phyloP scores from a whole-genome alignment of 2,888 invertebrate species.

The Tetanocera ferruginea region DNA sequence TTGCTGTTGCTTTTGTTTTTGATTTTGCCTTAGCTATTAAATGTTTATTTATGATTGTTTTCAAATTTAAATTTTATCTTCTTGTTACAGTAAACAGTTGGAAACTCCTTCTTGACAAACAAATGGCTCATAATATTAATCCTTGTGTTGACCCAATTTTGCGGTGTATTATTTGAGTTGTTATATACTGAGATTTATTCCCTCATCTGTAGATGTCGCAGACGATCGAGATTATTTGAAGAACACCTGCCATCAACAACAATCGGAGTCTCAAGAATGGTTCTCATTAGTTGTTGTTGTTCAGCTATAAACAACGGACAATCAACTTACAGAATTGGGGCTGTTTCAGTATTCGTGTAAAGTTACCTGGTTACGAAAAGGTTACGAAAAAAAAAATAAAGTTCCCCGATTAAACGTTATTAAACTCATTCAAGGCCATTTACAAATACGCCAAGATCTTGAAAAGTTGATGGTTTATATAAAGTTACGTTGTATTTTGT shows the following conservation, averaged over 20 bases:
- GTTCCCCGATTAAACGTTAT: not conserved
- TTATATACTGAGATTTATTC: not conserved
- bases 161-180: too few species aligned
- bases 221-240: not conserved
- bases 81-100: too few species aligned
- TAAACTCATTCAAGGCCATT: slow-evolving; percentile 31
- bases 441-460: slow-evolving; percentile 1
- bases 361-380: not conserved
- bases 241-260: not conserved
- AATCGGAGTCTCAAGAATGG: not conserved
- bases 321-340: not conserved
- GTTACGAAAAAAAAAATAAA: not conserved
- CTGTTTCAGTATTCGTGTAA: not conserved
- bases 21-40: too few species aligned
- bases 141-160: not conserved
- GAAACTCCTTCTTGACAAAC: too few species aligned
- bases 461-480: not conserved
- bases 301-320: not conserved
- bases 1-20: too few species aligned
- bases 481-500: not conserved
- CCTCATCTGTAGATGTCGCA: not conserved
- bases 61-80: too few species aligned
- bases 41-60: too few species aligned
- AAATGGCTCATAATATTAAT: not conserved
- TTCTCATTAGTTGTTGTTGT: not conserved